Base-by-base conservation (phyloP, 1,140 invertebrate species). In the Zaprionus nigranus region DNA sequence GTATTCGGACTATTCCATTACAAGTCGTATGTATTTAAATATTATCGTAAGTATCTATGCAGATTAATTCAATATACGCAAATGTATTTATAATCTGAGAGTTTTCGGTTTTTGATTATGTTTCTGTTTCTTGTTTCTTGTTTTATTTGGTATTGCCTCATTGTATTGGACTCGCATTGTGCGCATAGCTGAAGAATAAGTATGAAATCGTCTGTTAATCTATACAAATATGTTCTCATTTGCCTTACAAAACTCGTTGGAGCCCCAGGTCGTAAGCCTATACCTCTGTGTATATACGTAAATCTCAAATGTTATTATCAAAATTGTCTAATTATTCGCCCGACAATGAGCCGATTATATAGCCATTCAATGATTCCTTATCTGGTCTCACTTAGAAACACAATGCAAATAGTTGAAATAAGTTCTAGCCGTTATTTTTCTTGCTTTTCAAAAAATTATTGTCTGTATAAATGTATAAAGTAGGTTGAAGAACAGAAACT, bases 241-340 rank as follows among this genome's bases (percentile, higher is more conserved):
- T 67, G 81, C 66, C 71, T 70, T 88, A 73, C 56, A 82, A 72
- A 71, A 75, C 68, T 74, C 72, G 20, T 68, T 64, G 60, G 43
- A 73, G 81, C 64, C 54, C 78, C 64, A 72, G 61, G 49, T 72
- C 74, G 68, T 75, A 69, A 74, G 61, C 71, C 65, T 81, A 74
- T 78, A 46, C 62, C 66, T 78, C 59, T 78, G 78, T 78, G 66
- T 78, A 65, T 60, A 78, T 64, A 76, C 43, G 72, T 80, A 49
- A 66, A 66, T 71, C 28, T 57, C 74, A 81, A 84, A 88, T 88
- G 70, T 88, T 82, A 78, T 76, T 88, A 88, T 90, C 78, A 88
- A 88, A 88, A 88, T 75, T 78, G 68, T 66, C 68, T 77, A 79
- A 80, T 60, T 62, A 63, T 59, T 66, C 46, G 58, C 43, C 43